These are phyloP conservation scores for Himalopsyche phryganea DNA, from an alignment of 1,140 invertebrate species.

Conservation along the genomic window DNA sequence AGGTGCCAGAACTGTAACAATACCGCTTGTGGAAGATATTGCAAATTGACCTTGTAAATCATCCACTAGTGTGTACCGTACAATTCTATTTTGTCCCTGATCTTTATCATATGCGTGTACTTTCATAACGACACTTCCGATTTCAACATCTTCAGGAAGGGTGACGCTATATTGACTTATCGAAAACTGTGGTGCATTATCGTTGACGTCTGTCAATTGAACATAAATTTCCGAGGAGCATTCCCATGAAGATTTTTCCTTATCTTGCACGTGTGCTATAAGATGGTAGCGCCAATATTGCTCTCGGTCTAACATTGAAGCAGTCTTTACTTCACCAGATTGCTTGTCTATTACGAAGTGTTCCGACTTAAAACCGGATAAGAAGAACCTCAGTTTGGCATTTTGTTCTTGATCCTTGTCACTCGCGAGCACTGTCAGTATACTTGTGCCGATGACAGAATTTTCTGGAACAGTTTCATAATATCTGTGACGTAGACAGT, in stretches of 20 bases:
- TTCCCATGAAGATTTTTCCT: conserved; percentile 66
- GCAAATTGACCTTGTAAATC: conserved; percentile 57
- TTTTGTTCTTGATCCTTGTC: conserved; percentile 75
- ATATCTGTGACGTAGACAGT: conserved; percentile 70
- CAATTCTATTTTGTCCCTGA: conserved; percentile 75
- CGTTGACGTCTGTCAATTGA: conserved; percentile 73
- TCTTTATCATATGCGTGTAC: conserved; percentile 78
- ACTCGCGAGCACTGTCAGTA: conserved; percentile 67
- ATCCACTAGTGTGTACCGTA: conserved; percentile 71
- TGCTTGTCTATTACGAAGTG: conserved; percentile 72
- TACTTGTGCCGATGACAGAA: conserved; percentile 62
- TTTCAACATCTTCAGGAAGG: conserved; percentile 73
- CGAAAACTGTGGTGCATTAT: conserved; percentile 75
- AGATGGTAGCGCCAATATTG: conserved; percentile 61
- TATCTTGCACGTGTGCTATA: conserved; percentile 74
- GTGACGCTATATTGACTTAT: conserved; percentile 70
- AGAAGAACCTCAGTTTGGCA: conserved; percentile 67
- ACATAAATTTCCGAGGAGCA: conserved; percentile 74
- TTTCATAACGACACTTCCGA: conserved; percentile 71
- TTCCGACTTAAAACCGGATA: conserved; percentile 69
- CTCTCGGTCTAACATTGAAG: conserved; percentile 71
- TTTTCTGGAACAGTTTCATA: conserved; percentile 66
- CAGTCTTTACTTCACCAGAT: conserved; percentile 63
- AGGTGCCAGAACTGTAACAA: conserved; percentile 70
- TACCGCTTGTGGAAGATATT: conserved; percentile 69